phyloP scores from a whole-genome alignment of 2,113 vertebrate genomes.

The Malurus elegans region DNA sequence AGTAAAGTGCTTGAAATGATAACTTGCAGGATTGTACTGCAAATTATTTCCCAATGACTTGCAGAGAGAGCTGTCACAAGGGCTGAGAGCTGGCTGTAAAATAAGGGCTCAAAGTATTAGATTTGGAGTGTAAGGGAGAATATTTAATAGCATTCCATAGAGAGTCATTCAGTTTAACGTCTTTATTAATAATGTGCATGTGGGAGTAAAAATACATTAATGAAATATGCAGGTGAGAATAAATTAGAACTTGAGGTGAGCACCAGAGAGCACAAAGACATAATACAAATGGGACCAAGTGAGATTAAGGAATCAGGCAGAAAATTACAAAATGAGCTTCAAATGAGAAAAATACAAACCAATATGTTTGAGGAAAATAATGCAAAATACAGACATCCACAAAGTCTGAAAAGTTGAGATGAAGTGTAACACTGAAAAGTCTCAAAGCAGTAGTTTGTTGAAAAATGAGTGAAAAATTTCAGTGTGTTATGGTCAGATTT shows the following conservation, averaged over 20 bases:
- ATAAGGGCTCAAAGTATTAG: slow-evolving; percentile 13
- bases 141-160: slow-evolving; percentile 32
- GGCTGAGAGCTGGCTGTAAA: neutral
- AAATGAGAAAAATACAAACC: slow-evolving; percentile 43
- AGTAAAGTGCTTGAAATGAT: neutral
- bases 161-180: slow-evolving; percentile 41
- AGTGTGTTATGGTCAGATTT: neutral
- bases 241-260: slow-evolving; percentile 63
- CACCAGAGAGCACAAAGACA: slow-evolving; percentile 25
- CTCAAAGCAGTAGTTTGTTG: neutral
- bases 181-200: slow-evolving; percentile 56
- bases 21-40: neutral
- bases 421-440: neutral
- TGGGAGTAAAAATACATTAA: slow-evolving; percentile 55
- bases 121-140: neutral
- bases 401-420: neutral
- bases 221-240: slow-evolving; percentile 63
- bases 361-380: slow-evolving; percentile 24
- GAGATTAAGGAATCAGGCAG: slow-evolving; percentile 44
- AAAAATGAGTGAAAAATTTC: neutral
- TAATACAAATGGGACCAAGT: slow-evolving; percentile 25
- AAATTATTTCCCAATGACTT: slow-evolving; percentile 9
- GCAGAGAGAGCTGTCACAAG: neutral
- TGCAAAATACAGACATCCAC: neutral
- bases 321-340: slow-evolving; percentile 53